phyloP scores from a whole-genome alignment of 2,113 vertebrate species.

The Oxyruncus cristatus region DNA sequence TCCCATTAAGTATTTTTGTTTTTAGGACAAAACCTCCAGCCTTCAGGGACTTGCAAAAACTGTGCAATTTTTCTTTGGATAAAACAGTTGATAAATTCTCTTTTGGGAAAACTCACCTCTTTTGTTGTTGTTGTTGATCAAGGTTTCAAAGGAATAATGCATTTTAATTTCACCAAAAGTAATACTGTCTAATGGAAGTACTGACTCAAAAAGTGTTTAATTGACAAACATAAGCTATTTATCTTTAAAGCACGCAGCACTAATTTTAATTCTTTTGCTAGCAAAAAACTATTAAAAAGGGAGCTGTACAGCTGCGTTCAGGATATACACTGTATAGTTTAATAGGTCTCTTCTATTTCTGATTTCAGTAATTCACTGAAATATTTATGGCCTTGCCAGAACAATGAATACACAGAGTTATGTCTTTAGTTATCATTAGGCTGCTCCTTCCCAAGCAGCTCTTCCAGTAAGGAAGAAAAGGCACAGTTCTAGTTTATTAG shows the following conservation, averaged over 20 bases:
- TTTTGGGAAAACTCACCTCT: background rate
- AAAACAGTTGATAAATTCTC: background rate
- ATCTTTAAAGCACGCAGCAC: background rate
- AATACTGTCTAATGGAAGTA: background rate
- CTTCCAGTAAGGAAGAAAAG: background rate
- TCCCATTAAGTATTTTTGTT: background rate
- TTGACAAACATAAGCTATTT: background rate
- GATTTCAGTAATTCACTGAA: slow-evolving; percentile 24
- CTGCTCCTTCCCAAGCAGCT: background rate
- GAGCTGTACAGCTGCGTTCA: background rate
- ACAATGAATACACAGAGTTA: background rate
- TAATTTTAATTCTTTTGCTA: background rate
- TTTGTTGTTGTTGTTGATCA: background rate
- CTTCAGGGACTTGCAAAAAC: background rate
- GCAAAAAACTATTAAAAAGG: background rate
- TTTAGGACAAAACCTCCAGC: background rate
- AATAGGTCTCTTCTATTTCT: background rate
- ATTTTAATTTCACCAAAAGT: background rate
- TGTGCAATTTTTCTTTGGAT: background rate
- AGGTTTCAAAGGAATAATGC: background rate
- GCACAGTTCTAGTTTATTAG: background rate
- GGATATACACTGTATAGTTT: background rate
- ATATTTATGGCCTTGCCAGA: slow-evolving; percentile 30
- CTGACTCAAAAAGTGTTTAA: background rate
- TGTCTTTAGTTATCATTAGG: background rate